Percentiles rank a stretch among this genome's conserved stretches.
Conservation (phyloP, 1,140 invertebrate species). For the Frieseomelitta varia region DNA sequence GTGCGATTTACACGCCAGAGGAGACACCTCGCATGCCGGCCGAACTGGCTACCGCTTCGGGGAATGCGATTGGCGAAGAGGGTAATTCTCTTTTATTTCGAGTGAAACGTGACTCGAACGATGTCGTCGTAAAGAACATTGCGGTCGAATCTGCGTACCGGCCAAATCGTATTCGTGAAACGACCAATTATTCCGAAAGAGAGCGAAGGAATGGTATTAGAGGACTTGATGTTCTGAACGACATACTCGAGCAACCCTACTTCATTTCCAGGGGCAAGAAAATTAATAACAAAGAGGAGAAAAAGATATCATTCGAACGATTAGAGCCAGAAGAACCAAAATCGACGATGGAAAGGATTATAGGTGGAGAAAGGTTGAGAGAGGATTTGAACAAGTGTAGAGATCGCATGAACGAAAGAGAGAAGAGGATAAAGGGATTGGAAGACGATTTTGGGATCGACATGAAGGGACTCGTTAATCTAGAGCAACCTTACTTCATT, state of each 20-base stretch:
- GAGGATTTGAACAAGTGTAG: no score
- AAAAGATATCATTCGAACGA: no score
- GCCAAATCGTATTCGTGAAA: neutral
- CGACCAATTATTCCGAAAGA: neutral
- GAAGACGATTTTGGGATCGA: no score
- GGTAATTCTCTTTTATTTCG: neutral
- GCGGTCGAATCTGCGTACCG: neutral
- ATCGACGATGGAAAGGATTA: no score
- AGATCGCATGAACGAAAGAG: no score
- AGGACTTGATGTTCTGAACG: neutral
- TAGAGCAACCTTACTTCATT: neutral
- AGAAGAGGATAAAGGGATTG: no score
- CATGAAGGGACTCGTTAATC: no score
- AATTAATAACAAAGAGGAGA: no score
- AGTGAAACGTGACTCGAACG: neutral
- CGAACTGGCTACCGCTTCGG: neutral
- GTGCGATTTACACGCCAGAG: neutral
- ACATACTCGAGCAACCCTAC: neutral
- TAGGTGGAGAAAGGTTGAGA: no score
- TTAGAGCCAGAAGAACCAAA: no score
- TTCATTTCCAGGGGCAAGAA: neutral
- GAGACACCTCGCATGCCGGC: neutral
- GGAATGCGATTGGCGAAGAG: neutral
- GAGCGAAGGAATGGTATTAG: neutral
- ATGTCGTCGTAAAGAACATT: neutral